Evolutionary conservation across 2,797 vertebrate genomes (phyloP).

Genomic region (Liasis olivaceus): DNA sequence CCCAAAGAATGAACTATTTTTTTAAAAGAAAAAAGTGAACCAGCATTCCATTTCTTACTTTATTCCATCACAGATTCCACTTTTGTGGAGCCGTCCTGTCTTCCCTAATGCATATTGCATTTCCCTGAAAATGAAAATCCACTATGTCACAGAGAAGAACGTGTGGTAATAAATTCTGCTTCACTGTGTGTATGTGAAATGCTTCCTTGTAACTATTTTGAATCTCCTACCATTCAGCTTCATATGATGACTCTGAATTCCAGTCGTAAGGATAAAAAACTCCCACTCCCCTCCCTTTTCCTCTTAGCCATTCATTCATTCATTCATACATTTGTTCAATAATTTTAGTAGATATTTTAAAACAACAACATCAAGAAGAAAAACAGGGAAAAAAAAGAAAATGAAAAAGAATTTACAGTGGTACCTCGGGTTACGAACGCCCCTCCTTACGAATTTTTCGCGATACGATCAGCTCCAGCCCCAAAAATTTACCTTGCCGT

Average conservation of each 20-base stretch:
- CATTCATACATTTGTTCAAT: no score
- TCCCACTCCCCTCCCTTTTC: no score
- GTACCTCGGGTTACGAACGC: no score
- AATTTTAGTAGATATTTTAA: no score
- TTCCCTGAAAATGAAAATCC: background rate
- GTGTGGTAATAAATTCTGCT: background rate
- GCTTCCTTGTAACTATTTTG: background rate
- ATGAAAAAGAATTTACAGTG: no score
- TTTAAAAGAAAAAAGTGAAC: background rate
- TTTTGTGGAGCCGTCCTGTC: background rate
- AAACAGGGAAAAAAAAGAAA: no score
- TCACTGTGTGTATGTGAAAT: background rate
- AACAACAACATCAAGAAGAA: no score
- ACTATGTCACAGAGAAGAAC: background rate
- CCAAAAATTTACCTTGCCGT: no score
- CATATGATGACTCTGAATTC: background rate
- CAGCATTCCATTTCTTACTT: background rate
- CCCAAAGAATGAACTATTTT: background rate
- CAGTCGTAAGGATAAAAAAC: background rate
- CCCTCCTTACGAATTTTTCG: no score
- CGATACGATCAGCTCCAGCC: no score
- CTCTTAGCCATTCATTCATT: no score
- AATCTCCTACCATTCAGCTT: background rate
- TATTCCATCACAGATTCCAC: background rate
- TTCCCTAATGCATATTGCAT: background rate